Evolutionary conservation across 2,888 invertebrate species (phyloP).

Genomic region (Sesia apiformis): DNA sequence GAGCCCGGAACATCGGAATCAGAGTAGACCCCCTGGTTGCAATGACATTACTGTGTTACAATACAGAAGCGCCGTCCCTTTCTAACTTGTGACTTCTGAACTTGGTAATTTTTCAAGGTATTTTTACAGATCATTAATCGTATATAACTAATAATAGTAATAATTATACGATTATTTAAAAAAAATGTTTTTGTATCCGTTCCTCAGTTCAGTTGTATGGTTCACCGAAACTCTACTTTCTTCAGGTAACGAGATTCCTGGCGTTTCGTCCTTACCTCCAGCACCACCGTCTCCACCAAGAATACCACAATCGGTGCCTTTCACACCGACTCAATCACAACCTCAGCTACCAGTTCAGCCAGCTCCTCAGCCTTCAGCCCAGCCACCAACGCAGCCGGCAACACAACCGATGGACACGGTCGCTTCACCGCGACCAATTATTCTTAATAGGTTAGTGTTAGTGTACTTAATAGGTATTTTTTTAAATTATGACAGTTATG

Average conservation of each 20-base stretch:
- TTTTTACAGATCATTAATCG: no score
- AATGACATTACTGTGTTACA: no score
- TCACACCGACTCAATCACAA: constrained; percentile 12
- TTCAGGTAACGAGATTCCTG: constrained; percentile 19
- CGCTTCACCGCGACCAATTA: constrained; percentile 24
- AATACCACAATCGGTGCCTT: constrained; percentile 11
- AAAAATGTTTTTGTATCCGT: no score
- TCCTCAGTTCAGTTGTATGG: no score
- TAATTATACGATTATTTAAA: no score
- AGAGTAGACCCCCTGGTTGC: no score
- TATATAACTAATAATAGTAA: no score
- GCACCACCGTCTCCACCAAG: constrained; percentile 16
- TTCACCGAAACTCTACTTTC: neutral
- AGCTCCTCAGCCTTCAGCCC: constrained; percentile 3
- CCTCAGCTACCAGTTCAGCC: constrained; percentile 2
- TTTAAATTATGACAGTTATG: neutral
- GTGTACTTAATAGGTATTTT: neutral
- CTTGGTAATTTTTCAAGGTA: no score
- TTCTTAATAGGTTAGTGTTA: constrained; percentile 33
- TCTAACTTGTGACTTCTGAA: no score
- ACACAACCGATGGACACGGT: neutral
- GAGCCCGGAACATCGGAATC: no score
- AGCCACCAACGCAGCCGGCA: constrained; percentile 2
- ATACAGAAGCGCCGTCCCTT: no score
- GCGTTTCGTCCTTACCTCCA: constrained; percentile 11